phyloP scores from a whole-genome alignment of 2,113 vertebrate species.

The Rhinolophus sinicus region DNA sequence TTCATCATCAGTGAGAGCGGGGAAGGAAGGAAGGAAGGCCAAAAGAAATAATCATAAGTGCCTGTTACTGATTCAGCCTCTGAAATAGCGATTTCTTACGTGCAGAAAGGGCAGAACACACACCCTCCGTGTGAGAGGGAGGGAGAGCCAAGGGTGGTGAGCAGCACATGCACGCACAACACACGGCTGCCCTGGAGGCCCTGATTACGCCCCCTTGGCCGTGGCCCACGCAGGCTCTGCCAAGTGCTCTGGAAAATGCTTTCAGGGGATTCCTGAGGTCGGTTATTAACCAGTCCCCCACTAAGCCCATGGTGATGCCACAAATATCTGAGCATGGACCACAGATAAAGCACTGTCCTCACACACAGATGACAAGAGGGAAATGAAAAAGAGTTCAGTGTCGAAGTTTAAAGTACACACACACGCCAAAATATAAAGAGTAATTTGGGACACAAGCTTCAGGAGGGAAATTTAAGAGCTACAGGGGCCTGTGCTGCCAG shows the following conservation, averaged over 20 bases:
- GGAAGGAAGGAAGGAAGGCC: background rate
- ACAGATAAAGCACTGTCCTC: background rate
- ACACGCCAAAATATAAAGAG: background rate
- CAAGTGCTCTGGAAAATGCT: background rate
- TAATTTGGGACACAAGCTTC: background rate
- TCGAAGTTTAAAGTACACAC: background rate
- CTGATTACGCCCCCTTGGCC: background rate
- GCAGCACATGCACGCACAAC: fast-evolving
- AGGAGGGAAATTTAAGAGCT: background rate
- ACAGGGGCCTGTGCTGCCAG: background rate
- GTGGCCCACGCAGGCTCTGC: background rate
- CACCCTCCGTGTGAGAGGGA: background rate
- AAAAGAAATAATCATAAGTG: background rate
- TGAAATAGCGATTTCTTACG: background rate
- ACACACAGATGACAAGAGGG: background rate
- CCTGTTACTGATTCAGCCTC: background rate
- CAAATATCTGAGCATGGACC: background rate
- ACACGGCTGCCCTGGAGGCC: fast-evolving
- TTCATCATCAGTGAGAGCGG: background rate
- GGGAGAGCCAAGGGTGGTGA: fast-evolving
- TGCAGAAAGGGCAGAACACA: background rate
- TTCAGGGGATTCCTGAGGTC: background rate
- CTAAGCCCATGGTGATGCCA: background rate
- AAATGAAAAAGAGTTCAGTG: background rate
- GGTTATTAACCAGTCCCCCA: background rate